Base-by-base conservation (phyloP, 2,113 vertebrate genomes). In the Amblyornis subalaris region DNA sequence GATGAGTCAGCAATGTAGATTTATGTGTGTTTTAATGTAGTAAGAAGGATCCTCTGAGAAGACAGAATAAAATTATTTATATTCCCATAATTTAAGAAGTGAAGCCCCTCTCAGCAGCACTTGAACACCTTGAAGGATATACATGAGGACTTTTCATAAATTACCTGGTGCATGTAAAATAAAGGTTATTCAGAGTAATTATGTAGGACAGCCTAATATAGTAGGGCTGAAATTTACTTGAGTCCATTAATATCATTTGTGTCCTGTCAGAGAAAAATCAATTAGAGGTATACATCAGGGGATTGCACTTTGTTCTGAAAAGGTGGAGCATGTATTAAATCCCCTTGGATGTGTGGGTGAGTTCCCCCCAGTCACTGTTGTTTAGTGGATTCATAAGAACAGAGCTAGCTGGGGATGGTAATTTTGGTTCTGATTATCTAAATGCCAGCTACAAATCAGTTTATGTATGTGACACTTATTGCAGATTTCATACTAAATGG, bases 141-240 rank as follows among this genome's bases (percentile, higher is more conserved):
- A 84, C n/a, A 81, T 11, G 48, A 74, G 31, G 28, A 51, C 33
- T 73, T 90, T 4, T 26, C 53, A 55, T 90, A 90, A 92, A 94
- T 88, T 64, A 53, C 22, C 23, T 53, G 31, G 12, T 75, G 28
- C 57, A 40, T 74, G 87, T 84, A 90, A 90, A 94, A 73, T 85
- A 93, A 88, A 83, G 88, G 72, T 92, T 91, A 86, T 80, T 94
- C 35, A 28, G 54, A 74, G 58, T 76, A 90, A 80, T 94, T 90
- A 76, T 21, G 51, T 70, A 66, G 79, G 75, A 76, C 78, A 77
- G 79, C 12, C 64, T 40, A 58, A 24, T 62, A 40, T 15, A 80
- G 26, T 51, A 44, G n/a, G 64, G 35, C 3, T 38, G 71, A 54
- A 87, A 94, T 93, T 82, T 86, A 54, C 75, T 44, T 33, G 31